Evolutionary conservation across 2,888 invertebrate species (phyloP), one percentile per base, ranked within the genome.

Genomic region (Hirtodrosophila confusa): DNA sequence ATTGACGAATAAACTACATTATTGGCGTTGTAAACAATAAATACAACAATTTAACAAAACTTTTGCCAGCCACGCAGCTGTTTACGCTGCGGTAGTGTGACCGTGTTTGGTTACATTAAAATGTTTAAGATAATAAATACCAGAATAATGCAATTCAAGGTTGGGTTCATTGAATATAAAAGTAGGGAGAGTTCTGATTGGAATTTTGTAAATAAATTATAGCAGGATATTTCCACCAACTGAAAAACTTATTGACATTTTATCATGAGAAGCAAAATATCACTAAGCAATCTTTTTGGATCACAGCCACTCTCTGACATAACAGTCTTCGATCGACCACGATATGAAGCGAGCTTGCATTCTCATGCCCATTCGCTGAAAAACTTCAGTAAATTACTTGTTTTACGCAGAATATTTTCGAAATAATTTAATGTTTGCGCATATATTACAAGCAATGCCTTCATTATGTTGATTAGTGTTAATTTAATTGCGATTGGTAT

Each of bases 11-110:
- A 33, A 51, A 41, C 80, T 80, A 73, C 80, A 84, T 86, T 68
- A 80, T 84, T 27, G 40, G 11, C 29, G 10, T 61, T 40, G 67
- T 86, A 83, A 80, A 84, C 75, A 79, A 69, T 35, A 63, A 50
- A 17, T 23, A 47, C 33, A 61, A 56, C 44, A 66, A 47, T 43
- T 44, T 27, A 27, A 23, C 24, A 10, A 60, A 58, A 75, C 12
- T 17, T 45, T 24, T 53, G 31, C 44, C 44, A 64, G 35, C 43
- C 31, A 58, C 55, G 57, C 80, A 86, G 80, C 85, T 86, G 86
- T 61, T 75, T 23, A 17, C 31, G 23, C 7, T 0, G 6, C 2
- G 9, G 1, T 31, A 58, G 49, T 80, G 80, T 72, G 74, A 41
- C 84, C 84, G 4, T 8, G 9, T 0, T 11, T 0, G 0, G 0